Evolutionary conservation across 1,140 invertebrate species (phyloP), one percentile per base, ranked within the genome.

Genomic region (Lordiphosa stackelbergi): DNA sequence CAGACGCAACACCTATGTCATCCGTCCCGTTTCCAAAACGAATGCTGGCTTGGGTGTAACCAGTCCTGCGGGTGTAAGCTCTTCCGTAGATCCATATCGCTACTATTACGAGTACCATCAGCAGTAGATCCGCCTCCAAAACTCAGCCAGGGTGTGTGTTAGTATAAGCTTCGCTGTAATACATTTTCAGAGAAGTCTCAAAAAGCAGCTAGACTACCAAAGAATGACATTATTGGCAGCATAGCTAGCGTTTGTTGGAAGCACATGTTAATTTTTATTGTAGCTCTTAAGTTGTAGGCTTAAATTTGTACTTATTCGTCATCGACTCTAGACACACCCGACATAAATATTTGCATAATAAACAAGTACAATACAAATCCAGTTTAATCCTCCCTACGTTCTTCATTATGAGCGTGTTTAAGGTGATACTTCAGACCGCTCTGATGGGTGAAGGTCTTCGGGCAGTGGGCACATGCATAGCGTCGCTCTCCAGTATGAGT

Each of bases 1-100:
- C 22, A 91, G 90, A 86, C 89, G 90, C 63, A 91, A 89, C 86
- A 88, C 90, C 31, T 91, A 91, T 84, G 89, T 91, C 71, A 90
- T 91, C 83, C 88, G 90, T 66, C 90, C 90, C 64, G 89, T 89
- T 85, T 87, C 61, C 3, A 87, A 87, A 55, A 59, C 85, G 28
- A 83, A 47, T 36, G 37, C 61, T 12, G 52, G 59, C 7, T 57
- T 63, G 11, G 77, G 77, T 22, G 65, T 69, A 6, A 81, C 59
- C 7, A 83, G 56, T 5, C 86, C 85, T 55, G 72, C 68, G 24
- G 73, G 69, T 11, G 66, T 66, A 77, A 88, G 77, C 72, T 55
- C 69, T 11, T 64, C 85, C 51, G 85, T 88, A 66, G 90, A 91
- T 77, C 90, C 90, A 59, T 91, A 91, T 75, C 88, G 88, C 64